A percentile compares a stretch with the other conserved stretches of the same genome.
Conservation (phyloP, 2,797 vertebrate genomes). For the Chelon auratus region DNA sequence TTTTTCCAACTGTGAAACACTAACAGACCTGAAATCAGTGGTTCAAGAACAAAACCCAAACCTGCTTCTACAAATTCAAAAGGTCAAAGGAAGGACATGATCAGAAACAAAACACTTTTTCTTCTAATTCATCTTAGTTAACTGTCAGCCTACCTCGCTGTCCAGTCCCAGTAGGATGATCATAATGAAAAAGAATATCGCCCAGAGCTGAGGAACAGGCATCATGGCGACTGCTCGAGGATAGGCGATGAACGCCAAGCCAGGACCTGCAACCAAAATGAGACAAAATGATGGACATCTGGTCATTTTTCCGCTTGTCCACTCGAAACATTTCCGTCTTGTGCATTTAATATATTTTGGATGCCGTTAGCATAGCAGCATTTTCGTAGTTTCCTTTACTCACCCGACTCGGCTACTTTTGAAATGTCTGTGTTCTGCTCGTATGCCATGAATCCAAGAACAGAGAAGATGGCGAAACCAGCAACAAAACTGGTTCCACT, state of each 20-base stretch:
- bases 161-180: slow-evolving; percentile 87
- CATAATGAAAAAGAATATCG: slow-evolving; percentile 86
- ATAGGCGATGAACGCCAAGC: slow-evolving; percentile 87
- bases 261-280: slow-evolving; percentile 78
- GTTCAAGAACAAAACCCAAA: neutral
- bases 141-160: slow-evolving; percentile 74
- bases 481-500: slow-evolving; percentile 88
- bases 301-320: neutral
- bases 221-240: slow-evolving; percentile 88
- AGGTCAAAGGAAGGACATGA: neutral
- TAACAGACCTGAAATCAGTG: neutral
- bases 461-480: slow-evolving; percentile 88
- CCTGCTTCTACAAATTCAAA: neutral
- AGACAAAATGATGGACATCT: neutral
- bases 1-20: neutral
- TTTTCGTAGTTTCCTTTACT: slow-evolving; percentile 9
- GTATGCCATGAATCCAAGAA: slow-evolving; percentile 87
- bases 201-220: slow-evolving; percentile 87
- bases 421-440: slow-evolving; percentile 85
- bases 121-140: neutral
- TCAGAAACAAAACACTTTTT: neutral
- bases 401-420: slow-evolving; percentile 86
- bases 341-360: neutral
- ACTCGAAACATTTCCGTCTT: neutral
- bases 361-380: neutral